A percentile compares a stretch with the other conserved stretches of the same genome.
These are phyloP conservation scores for Netelia melanura DNA, from an alignment of 2,888 invertebrate species.

Conservation along the genomic window DNA sequence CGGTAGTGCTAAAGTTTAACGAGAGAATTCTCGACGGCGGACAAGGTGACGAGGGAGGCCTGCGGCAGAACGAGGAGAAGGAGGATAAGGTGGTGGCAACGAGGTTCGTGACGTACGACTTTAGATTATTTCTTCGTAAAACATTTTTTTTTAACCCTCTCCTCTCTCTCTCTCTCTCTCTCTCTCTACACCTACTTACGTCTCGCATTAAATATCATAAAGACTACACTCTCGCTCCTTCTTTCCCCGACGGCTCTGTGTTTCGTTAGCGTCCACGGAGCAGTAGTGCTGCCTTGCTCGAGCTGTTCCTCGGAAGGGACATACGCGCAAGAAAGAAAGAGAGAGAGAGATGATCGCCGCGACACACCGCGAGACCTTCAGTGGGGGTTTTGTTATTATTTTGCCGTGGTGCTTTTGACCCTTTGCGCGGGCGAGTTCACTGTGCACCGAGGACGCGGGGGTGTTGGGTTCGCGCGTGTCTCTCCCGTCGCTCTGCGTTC, in stretches of 20 bases:
- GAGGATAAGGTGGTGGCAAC: constrained; percentile 27
- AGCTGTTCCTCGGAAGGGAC: constrained; percentile 59
- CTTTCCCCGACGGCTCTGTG: constrained; percentile 18
- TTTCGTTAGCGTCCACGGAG: constrained; percentile 35
- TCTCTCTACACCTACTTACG: not conserved
- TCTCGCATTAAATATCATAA: too few species aligned
- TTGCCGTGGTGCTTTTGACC: constrained; percentile 84
- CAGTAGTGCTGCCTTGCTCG: constrained; percentile 43
- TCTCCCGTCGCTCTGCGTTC: constrained; percentile 43
- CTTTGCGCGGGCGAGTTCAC: constrained; percentile 83
- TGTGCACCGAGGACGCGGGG: constrained; percentile 79
- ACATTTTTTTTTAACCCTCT: constrained; percentile 7
- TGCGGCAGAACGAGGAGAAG: not conserved
- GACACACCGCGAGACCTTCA: constrained; percentile 62
- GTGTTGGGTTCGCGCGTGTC: constrained; percentile 75
- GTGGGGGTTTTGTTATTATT: constrained; percentile 82
- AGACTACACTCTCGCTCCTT: not conserved
- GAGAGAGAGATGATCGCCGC: constrained; percentile 39
- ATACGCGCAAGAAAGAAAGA: constrained; percentile 7
- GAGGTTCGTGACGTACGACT: constrained; percentile 45
- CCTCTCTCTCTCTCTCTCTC: not conserved
- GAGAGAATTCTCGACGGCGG: not conserved
- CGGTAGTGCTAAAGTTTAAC: constrained; percentile 54
- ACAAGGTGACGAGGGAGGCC: constrained; percentile 7
- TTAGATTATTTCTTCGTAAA: not conserved